phyloP scores from a whole-genome alignment of 2,888 invertebrate species.

The Chouioia cunea region DNA sequence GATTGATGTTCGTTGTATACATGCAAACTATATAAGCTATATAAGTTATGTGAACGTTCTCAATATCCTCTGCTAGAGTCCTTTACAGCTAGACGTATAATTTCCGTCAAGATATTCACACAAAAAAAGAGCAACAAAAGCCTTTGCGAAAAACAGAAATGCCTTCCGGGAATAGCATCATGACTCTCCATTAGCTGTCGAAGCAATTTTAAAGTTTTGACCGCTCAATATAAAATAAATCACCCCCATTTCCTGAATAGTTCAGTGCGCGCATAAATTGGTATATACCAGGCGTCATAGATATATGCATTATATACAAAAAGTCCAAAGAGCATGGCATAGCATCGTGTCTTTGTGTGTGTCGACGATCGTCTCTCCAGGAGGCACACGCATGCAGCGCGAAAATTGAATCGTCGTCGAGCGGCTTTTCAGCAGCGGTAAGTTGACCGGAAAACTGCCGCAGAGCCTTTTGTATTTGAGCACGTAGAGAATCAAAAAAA shows the following conservation, averaged over 20 bases:
- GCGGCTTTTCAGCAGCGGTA: constrained; percentile 25
- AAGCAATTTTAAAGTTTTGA: constrained; percentile 46
- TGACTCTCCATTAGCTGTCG: neutral
- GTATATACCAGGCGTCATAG: too few species aligned
- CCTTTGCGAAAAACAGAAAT: neutral
- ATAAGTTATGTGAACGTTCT: too few species aligned
- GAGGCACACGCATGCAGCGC: constrained; percentile 1
- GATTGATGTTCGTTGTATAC: too few species aligned
- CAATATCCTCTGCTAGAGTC: too few species aligned
- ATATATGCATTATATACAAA: too few species aligned
- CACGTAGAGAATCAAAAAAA: neutral
- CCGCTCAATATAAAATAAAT: constrained; percentile 9
- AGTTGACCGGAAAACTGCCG: constrained; percentile 48
- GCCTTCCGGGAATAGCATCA: neutral
- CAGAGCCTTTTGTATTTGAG: constrained; percentile 20
- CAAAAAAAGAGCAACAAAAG: neutral
- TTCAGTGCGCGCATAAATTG: constrained; percentile 6
- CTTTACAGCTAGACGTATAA: too few species aligned
- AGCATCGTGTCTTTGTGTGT: constrained; percentile 3
- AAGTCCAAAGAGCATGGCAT: neutral
- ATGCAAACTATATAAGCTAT: too few species aligned
- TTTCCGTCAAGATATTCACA: too few species aligned
- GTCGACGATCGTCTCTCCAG: neutral
- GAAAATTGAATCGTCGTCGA: constrained; percentile 47
- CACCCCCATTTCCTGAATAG: constrained; percentile 13